Percentiles rank a stretch among this genome's conserved stretches.
phyloP scores from a whole-genome alignment of 2,797 vertebrate species.

The Synanceia verrucosa region DNA sequence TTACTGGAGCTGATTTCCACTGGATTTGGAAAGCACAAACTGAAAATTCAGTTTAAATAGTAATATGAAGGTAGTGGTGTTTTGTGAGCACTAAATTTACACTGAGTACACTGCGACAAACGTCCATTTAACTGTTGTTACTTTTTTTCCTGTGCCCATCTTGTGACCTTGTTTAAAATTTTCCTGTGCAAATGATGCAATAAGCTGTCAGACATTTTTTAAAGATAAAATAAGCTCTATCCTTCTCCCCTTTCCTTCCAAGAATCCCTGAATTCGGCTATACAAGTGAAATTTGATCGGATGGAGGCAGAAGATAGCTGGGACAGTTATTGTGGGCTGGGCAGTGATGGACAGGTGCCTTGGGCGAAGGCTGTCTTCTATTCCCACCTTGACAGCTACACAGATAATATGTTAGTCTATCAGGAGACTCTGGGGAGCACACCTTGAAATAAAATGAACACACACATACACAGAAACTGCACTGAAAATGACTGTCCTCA shows the following conservation, averaged over 20 bases:
- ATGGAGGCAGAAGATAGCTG: conserved; percentile 48
- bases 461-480: background rate
- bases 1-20: background rate
- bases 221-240: conserved; percentile 39
- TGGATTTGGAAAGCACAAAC: background rate
- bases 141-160: background rate
- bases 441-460: conserved; percentile 20
- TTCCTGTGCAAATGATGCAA: conserved; percentile 19
- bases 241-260: conserved; percentile 41
- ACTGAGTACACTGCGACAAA: too few species aligned
- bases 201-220: conserved; percentile 26
- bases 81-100: background rate
- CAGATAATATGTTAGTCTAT: conserved; percentile 42
- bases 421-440: conserved; percentile 16
- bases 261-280: conserved; percentile 43
- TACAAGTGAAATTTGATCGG: conserved; percentile 60
- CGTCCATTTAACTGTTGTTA: background rate
- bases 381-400: conserved; percentile 61
- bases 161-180: background rate
- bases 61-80: background rate
- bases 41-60: background rate
- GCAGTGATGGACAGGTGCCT: conserved; percentile 69
- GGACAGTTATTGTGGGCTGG: conserved; percentile 58
- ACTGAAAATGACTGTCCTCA: background rate
- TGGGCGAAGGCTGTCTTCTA: conserved; percentile 57